Conservation (phyloP, 1,140 invertebrate species). For the Oreohelix idahoensis region DNA sequence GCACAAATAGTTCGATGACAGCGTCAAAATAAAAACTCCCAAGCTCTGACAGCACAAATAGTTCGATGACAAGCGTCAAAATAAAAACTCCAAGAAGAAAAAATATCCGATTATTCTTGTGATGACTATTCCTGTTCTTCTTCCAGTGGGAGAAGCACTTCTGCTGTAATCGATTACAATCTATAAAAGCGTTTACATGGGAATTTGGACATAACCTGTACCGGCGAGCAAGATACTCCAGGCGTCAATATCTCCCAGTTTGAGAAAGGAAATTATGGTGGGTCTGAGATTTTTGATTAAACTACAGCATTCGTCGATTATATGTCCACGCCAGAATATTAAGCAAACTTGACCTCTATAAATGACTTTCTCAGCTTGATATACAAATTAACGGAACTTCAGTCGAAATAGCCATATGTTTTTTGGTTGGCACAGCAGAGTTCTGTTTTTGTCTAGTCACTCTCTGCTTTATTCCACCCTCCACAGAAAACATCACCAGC, state of each 20-base stretch:
- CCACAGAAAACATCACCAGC: not conserved
- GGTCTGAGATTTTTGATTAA: not conserved
- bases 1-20: too few species aligned
- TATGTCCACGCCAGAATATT: not conserved
- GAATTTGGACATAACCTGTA: slow-evolving; percentile 15
- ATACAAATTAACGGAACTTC: slow-evolving; percentile 4
- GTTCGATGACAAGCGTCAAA: too few species aligned
- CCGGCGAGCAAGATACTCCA: not conserved
- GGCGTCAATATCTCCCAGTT: not conserved
- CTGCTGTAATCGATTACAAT: slow-evolving; percentile 15
- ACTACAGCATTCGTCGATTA: not conserved
- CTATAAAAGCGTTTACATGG: slow-evolving; percentile 18
- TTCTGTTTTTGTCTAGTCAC: not conserved
- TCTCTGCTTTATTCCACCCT: too few species aligned
- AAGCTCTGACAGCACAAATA: not conserved
- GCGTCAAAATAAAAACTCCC: not conserved
- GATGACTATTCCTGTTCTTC: not conserved
- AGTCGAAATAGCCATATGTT: not conserved
- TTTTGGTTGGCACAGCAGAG: not conserved
- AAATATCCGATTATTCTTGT: not conserved
- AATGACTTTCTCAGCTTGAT: not conserved
- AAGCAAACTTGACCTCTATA: not conserved
- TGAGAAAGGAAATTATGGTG: not conserved
- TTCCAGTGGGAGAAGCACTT: not conserved
- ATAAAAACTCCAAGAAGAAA: not conserved